phyloP scores from a whole-genome alignment of 2,113 vertebrate genomes.

The Chloropsis cyanopogon region DNA sequence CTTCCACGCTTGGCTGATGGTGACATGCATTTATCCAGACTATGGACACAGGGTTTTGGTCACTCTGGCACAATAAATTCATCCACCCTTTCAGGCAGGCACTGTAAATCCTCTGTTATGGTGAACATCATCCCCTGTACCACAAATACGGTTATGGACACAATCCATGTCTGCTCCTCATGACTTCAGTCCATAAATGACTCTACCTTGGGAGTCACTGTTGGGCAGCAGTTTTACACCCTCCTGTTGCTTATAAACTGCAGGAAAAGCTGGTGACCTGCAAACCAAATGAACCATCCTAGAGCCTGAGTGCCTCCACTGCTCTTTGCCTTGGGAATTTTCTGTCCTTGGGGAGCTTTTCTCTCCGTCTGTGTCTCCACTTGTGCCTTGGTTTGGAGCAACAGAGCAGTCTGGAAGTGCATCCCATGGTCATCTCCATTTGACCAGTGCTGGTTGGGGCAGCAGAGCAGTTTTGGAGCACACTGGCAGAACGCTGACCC shows the following conservation, averaged over 20 bases:
- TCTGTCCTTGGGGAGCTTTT: background rate
- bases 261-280: background rate
- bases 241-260: background rate
- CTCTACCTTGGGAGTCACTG: background rate
- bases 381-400: background rate
- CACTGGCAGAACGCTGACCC: accelerated
- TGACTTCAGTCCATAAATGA: background rate
- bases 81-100: background rate
- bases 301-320: background rate
- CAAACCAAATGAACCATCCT: background rate
- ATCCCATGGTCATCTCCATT: background rate
- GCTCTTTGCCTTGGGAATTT: background rate
- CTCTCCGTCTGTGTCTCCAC: background rate
- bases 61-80: background rate
- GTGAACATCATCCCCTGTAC: background rate
- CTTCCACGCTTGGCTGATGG: background rate
- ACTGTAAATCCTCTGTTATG: background rate
- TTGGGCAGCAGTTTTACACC: background rate
- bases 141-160: background rate
- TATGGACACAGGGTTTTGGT: background rate
- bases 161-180: background rate
- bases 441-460: background rate
- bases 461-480: background rate
- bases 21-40: background rate
- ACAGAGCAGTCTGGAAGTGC: background rate